These are phyloP conservation scores for Caenorhabditis sp. DNA, from an alignment of 2,888 invertebrate genomes.

Conservation along the genomic window DNA sequence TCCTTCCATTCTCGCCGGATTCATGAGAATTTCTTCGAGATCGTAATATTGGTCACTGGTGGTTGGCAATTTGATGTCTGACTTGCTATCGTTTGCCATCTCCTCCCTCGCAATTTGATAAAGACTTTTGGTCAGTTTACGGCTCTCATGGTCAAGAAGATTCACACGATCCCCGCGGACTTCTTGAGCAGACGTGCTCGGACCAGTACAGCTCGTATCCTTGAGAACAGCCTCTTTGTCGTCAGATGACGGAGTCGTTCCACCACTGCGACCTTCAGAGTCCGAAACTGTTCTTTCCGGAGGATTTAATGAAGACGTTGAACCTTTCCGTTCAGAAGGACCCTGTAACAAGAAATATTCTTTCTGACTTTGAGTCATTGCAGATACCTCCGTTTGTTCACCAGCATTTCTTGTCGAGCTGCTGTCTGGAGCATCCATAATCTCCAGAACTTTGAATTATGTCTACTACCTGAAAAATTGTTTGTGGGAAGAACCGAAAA, in stretches of 20 bases:
- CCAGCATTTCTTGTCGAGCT: neutral
- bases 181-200: neutral
- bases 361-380: no score
- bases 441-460: neutral
- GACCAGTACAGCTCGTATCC: neutral
- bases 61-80: slow-evolving; percentile 26
- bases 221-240: neutral
- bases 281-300: neutral
- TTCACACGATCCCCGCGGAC: slow-evolving; percentile 13
- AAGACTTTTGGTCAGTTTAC: neutral
- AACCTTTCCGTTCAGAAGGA: neutral
- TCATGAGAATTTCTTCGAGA: slow-evolving; percentile 54
- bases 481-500: neutral
- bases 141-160: neutral
- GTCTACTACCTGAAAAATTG: neutral
- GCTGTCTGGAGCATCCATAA: neutral
- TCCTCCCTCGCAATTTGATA: slow-evolving; percentile 19
- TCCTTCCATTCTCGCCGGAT: slow-evolving; percentile 59
- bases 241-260: neutral
- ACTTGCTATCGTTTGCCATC: neutral
- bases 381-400: neutral
- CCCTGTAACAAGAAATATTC: no score
- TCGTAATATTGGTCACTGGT: slow-evolving; percentile 41
- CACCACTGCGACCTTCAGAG: neutral
- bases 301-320: neutral